These are phyloP conservation scores for Drosophila hawaiiensis DNA, from an alignment of 2,888 invertebrate species.

Conservation along the genomic window DNA sequence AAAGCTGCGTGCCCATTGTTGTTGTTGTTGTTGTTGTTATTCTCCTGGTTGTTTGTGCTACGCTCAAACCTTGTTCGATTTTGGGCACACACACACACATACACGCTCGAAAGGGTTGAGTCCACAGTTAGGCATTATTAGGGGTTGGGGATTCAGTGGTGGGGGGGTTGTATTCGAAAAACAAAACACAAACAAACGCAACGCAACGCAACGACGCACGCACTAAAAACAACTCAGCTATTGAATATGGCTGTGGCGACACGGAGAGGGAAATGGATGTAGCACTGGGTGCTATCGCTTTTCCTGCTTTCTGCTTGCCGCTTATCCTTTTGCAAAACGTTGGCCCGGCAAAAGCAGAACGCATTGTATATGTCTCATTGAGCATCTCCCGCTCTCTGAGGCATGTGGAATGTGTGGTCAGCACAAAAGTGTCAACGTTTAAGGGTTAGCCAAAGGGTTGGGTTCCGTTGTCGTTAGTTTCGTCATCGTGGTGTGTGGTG, in stretches of 20 bases:
- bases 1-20: conserved; percentile 71
- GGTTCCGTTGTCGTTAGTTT: conserved; percentile 11
- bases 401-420: conserved; percentile 69
- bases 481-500: background rate
- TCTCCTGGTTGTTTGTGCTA: conserved; percentile 47
- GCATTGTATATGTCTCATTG: conserved; percentile 10
- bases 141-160: conserved; percentile 33
- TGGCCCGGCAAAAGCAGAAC: conserved; percentile 1
- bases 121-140: conserved; percentile 4
- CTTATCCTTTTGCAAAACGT: conserved; percentile 9
- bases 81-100: conserved; percentile 28
- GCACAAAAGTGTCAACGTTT: conserved; percentile 73
- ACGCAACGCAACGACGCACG: conserved; percentile 43
- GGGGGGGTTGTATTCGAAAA: conserved; percentile 1
- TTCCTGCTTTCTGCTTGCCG: conserved; percentile 7
- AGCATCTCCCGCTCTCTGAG: conserved; percentile 36
- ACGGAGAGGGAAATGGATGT: conserved; percentile 11
- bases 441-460: conserved; percentile 76
- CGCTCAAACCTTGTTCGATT: conserved; percentile 72
- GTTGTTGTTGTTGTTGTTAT: conserved; percentile 34
- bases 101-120: conserved; percentile 59
- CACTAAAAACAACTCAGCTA: conserved; percentile 57
- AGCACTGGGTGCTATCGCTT: conserved; percentile 24
- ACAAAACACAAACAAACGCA: conserved; percentile 55
- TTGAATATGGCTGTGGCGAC: conserved; percentile 4